Percentiles rank a stretch among this genome's conserved stretches.
Evolutionary conservation across 1,140 invertebrate genomes (phyloP).

Genomic region (Condylostylus longicornis): DNA sequence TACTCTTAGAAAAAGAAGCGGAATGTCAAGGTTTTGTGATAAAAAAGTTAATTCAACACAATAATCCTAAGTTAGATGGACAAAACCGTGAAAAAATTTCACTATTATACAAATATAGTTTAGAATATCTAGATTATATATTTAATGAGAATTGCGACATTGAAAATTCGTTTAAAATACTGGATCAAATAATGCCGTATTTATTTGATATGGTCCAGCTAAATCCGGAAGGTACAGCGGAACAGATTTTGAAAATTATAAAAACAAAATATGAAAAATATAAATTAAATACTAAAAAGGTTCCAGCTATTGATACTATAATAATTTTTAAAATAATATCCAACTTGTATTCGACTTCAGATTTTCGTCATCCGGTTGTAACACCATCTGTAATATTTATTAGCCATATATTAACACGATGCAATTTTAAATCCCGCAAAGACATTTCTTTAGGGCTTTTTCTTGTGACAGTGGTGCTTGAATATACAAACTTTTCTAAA

Average conservation of each 20-base stretch:
- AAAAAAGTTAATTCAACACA: conserved; percentile 71
- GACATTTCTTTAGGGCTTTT: conserved; percentile 69
- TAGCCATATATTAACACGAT: conserved; percentile 54
- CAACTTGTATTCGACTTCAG: conserved; percentile 71
- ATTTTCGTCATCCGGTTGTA: conserved; percentile 72
- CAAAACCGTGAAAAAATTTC: conserved; percentile 63
- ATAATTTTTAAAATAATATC: conserved; percentile 65
- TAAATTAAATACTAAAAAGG: conserved; percentile 42
- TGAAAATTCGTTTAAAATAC: conserved; percentile 40
- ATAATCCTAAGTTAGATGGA: conserved; percentile 59
- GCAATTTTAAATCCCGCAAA: conserved; percentile 41
- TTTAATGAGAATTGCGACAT: conserved; percentile 34
- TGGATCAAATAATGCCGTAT: conserved; percentile 46
- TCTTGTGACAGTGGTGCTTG: conserved; percentile 51
- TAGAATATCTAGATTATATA: conserved; percentile 41
- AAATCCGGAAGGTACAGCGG: conserved; percentile 48
- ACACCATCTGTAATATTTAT: conserved; percentile 73
- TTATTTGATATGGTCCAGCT: conserved; percentile 59
- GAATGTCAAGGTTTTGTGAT: conserved; percentile 53
- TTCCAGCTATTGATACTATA: conserved; percentile 55
- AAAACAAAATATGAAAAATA: conserved; percentile 57
- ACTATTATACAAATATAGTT: conserved; percentile 56
- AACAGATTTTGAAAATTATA: conserved; percentile 49
- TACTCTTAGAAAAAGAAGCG: conserved; percentile 43
- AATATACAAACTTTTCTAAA: conserved; percentile 70